phyloP scores from a whole-genome alignment of 2,113 vertebrate species.

The Alligator sinensis region DNA sequence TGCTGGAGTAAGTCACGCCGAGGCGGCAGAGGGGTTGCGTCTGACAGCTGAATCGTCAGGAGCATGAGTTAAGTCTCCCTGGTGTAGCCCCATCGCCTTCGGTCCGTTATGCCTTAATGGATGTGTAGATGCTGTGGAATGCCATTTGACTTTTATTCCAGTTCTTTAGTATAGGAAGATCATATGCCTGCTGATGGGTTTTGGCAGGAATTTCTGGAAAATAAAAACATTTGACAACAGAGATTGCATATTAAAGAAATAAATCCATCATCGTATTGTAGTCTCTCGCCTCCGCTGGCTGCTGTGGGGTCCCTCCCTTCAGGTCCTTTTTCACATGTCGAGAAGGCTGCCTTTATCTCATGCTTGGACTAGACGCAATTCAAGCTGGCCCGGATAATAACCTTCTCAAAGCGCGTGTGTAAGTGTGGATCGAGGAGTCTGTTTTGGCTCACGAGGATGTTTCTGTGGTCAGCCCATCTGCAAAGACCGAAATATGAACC shows the following conservation, averaged over 20 bases:
- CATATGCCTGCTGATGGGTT: slow-evolving; percentile 53
- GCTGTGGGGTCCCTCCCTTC: not conserved
- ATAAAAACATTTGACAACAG: slow-evolving; percentile 40
- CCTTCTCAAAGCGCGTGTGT: not conserved
- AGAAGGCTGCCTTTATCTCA: not conserved
- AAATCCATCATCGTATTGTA: not conserved
- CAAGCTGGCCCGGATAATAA: not conserved
- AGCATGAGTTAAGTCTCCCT: slow-evolving; percentile 59
- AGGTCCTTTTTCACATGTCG: slow-evolving; percentile 14
- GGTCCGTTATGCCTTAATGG: slow-evolving; percentile 74
- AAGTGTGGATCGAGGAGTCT: not conserved
- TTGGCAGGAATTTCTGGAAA: slow-evolving; percentile 64
- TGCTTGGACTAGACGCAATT: not conserved
- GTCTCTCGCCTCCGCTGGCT: slow-evolving; percentile 22
- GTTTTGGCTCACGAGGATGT: not conserved
- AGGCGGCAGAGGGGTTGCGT: slow-evolving; percentile 63
- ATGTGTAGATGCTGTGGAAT: slow-evolving; percentile 68
- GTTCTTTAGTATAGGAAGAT: slow-evolving; percentile 64
- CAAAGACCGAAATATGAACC: not conserved
- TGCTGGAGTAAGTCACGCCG: slow-evolving; percentile 76
- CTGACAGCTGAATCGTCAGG: slow-evolving; percentile 72
- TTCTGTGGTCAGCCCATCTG: not conserved
- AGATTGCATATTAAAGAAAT: slow-evolving; percentile 28
- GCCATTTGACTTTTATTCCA: slow-evolving; percentile 51
- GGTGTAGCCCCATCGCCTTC: slow-evolving; percentile 55